A percentile compares a stretch with the other conserved stretches of the same genome.
Conservation (phyloP, 1,140 invertebrate species). For the Triops cancriformis region DNA sequence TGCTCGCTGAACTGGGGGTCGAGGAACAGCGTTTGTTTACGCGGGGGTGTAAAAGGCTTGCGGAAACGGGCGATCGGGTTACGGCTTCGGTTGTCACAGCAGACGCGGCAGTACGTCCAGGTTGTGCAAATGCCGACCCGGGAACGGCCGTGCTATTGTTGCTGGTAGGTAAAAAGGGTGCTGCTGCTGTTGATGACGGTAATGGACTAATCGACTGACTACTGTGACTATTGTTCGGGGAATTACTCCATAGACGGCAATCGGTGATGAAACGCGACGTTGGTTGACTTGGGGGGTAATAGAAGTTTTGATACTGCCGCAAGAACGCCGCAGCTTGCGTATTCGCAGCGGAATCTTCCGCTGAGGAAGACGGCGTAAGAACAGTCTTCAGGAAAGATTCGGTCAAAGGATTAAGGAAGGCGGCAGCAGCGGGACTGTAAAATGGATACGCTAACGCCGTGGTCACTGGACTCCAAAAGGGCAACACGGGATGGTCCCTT, state of each 20-base stretch:
- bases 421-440: background rate
- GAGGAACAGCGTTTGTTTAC: background rate
- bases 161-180: slow-evolving; percentile 3
- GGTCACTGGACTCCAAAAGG: background rate
- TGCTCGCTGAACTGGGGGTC: background rate
- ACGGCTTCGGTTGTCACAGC: background rate
- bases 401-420: background rate
- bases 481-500: background rate
- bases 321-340: background rate
- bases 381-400: background rate
- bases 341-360: background rate
- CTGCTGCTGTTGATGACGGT: background rate
- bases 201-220: slow-evolving; percentile 4
- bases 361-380: background rate
- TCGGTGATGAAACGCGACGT: background rate
- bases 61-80: background rate
- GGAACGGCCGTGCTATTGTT: background rate
- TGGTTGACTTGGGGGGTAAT: background rate
- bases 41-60: background rate
- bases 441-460: background rate
- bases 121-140: background rate
- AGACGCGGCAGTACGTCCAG: background rate
- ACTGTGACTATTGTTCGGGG: background rate
- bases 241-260: background rate
- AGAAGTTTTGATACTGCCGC: background rate